Evolutionary conservation across 92 coral and sea anemone species (phyloP), one percentile per base, ranked within the genome.

Genomic region (Zoanthus sansibaricus): DNA sequence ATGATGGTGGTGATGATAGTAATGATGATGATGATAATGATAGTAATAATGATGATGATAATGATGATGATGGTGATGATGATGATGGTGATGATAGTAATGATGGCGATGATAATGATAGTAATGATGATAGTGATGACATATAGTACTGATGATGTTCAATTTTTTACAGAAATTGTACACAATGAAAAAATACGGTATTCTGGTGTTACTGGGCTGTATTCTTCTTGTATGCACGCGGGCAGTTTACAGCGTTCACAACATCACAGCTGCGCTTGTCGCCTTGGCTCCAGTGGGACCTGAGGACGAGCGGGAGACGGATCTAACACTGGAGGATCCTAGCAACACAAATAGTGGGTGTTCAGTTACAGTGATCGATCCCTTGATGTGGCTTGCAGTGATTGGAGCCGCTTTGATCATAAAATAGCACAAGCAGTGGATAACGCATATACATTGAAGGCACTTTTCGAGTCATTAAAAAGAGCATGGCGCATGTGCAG

Each of bases 191-290:
- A 68, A 72, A 71, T 25, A 58, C 2, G 78, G 72, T 67, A 8
- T 86, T 15, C 83, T 84, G 52, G 83, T 78, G 37, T 33, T 94
- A 45, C 68, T 85, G 52, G 86, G 87, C 46, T 46, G 83, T 20
- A 20, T 94, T 30, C 0, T 90, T 21, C 77, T 92, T 52, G 45
- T 79, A 44, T 68, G 83, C n/a, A 44, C 84, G 75, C 77, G 59
- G 49, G 83, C 74, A 21, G 93, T 86, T 42, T 85, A 84, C 72
- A 93, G 95, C 61, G 87, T 90, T 20, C 98, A 97, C 48, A 97
- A 97, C 91, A 95, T 97, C 55, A 97, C 99, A 42, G 99, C 98
- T 58, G 99, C 99, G 14, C 92, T 97, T 54, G 98, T 93, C 1
- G 99, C 99, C 62, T 87, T 97, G 78, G 99, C 99, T 15, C 99